Base-by-base conservation (phyloP, 2,113 vertebrate genomes). In the Osmerus eperlanus region DNA sequence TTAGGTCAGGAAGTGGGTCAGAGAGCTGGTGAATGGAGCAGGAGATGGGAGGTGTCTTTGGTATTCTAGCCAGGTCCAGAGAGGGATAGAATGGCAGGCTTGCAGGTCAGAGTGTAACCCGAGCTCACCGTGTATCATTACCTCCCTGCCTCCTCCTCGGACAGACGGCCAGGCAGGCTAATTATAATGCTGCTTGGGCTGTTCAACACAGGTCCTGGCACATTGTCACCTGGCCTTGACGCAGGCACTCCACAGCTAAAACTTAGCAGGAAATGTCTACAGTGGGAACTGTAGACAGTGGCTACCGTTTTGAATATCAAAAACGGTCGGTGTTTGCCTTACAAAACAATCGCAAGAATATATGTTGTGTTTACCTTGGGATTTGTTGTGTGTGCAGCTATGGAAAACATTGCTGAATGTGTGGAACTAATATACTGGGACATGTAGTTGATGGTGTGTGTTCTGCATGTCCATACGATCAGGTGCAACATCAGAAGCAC, bases 91-190 rank as follows among this genome's bases (percentile, higher is more conserved):
- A 83, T 79, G 72, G 15, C 67, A 25, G 75, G 71, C 72, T 73
- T 65, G 73, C 81, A 71, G 82, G 86, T 83, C 84, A 77, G 75
- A 25, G 74, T 68, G 89, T 80, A 92, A 92, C 85, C 81, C 23
- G 85, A 91, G 23, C 51, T 53, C n/a, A 12, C 36, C 54, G 73
- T 86, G 62, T 90, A 84, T 72, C 9, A 77, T 92, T 92, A 85
- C 90, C 69, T 58, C 75, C 25, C 65, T 6, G 68, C 71, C 82
- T 47, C 62, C 62, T 18, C 62, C 62, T 29, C 25, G 23, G 55
- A 29, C 68, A 32, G 58, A 8, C 15, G 65, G 69, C 83, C 74
- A 82, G 71, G 28, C 75, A 6, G 73, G 80, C 87, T 89, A 89
- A 90, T 89, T 86, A 87, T 90, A 91, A 83, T 85, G 28, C 82